Percentiles rank a stretch among this genome's conserved stretches.
Evolutionary conservation across 2,888 invertebrate genomes (phyloP).

Genomic region (Dioctria linearis): DNA sequence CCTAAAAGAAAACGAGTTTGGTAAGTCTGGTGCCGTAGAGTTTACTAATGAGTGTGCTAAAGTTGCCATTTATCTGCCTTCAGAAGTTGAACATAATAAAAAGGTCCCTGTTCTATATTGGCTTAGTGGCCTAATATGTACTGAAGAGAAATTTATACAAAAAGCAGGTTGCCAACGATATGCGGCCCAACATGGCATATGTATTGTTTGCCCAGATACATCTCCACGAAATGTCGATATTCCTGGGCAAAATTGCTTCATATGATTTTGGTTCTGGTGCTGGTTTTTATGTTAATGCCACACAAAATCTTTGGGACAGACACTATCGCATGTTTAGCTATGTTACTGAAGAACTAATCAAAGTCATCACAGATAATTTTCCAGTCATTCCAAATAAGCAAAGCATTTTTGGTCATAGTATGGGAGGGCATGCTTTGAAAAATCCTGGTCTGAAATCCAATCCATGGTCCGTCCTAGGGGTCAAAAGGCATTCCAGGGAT

Average conservation of each 20-base stretch:
- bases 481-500: slow-evolving; percentile 83
- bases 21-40: too few species aligned
- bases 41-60: too few species aligned
- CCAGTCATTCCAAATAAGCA: slow-evolving; percentile 74
- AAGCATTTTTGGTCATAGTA: slow-evolving; percentile 88
- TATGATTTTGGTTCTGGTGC: slow-evolving; percentile 95
- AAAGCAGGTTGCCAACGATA: slow-evolving; percentile 92
- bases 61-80: slow-evolving; percentile 90
- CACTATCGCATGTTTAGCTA: slow-evolving; percentile 95
- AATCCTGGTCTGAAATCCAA: slow-evolving; percentile 90
- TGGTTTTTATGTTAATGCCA: slow-evolving; percentile 94
- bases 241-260: slow-evolving; percentile 87
- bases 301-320: slow-evolving; percentile 86
- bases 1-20: too few species aligned
- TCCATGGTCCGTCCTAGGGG: slow-evolving; percentile 88
- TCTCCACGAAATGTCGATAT: slow-evolving; percentile 90
- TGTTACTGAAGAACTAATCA: slow-evolving; percentile 84
- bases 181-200: slow-evolving; percentile 86
- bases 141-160: slow-evolving; percentile 91
- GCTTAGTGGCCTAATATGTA: slow-evolving; percentile 91
- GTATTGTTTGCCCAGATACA: slow-evolving; percentile 93
- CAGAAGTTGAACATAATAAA: slow-evolving; percentile 70
- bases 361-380: slow-evolving; percentile 82
- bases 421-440: slow-evolving; percentile 95
- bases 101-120: slow-evolving; percentile 87